phyloP scores from a whole-genome alignment of 2,113 vertebrate genomes.

The Nycticebus coucang region DNA sequence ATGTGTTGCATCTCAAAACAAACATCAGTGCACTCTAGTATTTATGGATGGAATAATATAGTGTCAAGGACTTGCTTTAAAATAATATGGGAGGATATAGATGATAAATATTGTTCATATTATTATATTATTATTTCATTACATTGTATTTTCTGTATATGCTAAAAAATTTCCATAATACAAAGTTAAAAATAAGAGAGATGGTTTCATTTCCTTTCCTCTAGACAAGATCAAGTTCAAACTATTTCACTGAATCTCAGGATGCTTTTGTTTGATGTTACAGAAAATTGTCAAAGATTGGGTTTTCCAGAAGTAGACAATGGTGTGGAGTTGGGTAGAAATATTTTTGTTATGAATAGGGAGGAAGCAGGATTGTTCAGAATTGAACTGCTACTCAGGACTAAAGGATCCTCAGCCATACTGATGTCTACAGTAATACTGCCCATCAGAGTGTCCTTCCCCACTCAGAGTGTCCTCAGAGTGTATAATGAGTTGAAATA shows the following conservation, averaged over 20 bases:
- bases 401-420: neutral
- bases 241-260: neutral
- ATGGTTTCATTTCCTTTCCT: neutral
- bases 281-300: neutral
- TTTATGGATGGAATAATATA: neutral
- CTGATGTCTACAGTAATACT: neutral
- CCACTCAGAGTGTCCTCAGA: too few relatives aligned
- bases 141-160: neutral
- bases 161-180: neutral
- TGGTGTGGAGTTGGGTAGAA: neutral
- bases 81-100: neutral
- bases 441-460: neutral
- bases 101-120: neutral
- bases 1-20: neutral
- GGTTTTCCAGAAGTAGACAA: neutral
- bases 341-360: neutral
- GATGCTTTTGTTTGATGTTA: neutral
- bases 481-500: neutral
- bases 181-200: conserved; percentile 7
- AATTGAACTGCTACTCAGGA: neutral
- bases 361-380: neutral
- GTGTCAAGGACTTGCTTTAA: neutral
- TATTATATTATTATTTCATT: neutral
- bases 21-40: neutral
- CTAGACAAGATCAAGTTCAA: neutral